phyloP scores from a whole-genome alignment of 2,113 vertebrate species.

The Chionis minor region DNA sequence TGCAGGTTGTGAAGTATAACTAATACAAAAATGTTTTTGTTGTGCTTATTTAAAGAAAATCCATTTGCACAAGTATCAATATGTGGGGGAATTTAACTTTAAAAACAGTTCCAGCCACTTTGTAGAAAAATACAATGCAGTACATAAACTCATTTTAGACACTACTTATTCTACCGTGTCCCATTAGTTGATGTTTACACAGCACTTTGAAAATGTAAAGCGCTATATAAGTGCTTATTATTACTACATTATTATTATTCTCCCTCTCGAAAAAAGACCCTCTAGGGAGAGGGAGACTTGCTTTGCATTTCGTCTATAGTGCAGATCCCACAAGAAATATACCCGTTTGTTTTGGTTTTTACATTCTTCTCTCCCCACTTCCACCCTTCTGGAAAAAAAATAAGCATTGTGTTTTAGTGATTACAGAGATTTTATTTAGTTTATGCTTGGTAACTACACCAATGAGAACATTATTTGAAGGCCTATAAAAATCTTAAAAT shows the following conservation, averaged over 20 bases:
- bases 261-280: constrained; percentile 57
- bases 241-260: constrained; percentile 70
- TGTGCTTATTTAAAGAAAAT: neutral
- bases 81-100: constrained; percentile 39
- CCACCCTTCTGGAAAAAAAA: neutral
- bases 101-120: constrained; percentile 37
- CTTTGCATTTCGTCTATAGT: constrained; percentile 56
- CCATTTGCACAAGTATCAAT: constrained; percentile 30
- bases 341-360: constrained; percentile 47
- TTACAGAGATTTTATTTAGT: constrained; percentile 1
- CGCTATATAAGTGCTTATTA: constrained; percentile 71
- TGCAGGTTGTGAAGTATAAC: neutral
- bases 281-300: constrained; percentile 48
- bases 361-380: neutral
- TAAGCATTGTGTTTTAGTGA: neutral
- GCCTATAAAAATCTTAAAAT: neutral
- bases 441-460: constrained; percentile 4
- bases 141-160: constrained; percentile 65
- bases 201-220: constrained; percentile 65
- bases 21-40: neutral
- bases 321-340: constrained; percentile 42
- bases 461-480: neutral
- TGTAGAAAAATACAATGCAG: constrained; percentile 48
- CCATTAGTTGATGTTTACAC: constrained; percentile 68
- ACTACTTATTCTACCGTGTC: constrained; percentile 57